These are phyloP conservation scores for Formica aserva DNA, from an alignment of 2,888 invertebrate species.

Conservation along the genomic window DNA sequence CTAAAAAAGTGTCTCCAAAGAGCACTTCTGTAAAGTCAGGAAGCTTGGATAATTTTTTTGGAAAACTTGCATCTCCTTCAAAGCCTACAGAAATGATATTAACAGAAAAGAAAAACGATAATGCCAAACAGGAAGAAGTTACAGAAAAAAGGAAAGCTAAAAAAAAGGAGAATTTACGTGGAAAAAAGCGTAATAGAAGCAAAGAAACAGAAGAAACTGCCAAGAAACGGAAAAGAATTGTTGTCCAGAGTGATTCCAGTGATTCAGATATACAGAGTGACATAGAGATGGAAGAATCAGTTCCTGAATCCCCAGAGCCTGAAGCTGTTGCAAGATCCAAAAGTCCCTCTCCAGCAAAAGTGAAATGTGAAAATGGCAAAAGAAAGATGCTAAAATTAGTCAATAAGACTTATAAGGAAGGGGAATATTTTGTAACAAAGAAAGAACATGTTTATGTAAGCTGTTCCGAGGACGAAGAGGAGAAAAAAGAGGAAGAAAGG, in stretches of 20 bases:
- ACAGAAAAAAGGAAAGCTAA: conserved; percentile 35
- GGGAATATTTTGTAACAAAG: conserved; percentile 83
- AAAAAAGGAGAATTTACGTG: conserved; percentile 65
- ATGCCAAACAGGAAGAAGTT: background rate
- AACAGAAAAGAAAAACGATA: conserved; percentile 19
- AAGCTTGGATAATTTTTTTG: conserved; percentile 50
- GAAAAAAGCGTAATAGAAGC: conserved; percentile 78
- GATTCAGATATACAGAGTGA: conserved; percentile 71
- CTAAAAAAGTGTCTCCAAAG: conserved; percentile 43
- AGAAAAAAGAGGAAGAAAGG: conserved; percentile 47
- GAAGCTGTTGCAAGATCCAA: conserved; percentile 52
- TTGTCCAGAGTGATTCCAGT: conserved; percentile 78
- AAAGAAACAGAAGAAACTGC: conserved; percentile 53
- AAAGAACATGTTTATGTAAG: conserved; percentile 83
- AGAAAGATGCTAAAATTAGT: conserved; percentile 81
- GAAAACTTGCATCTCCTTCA: conserved; percentile 28
- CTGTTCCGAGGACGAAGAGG: conserved; percentile 80
- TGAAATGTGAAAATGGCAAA: conserved; percentile 76
- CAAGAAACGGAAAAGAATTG: conserved; percentile 81
- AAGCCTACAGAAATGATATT: conserved; percentile 23
- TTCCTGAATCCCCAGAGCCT: conserved; percentile 43
- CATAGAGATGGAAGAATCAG: conserved; percentile 54
- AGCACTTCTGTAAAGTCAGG: conserved; percentile 34
- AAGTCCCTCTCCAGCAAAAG: conserved; percentile 78
- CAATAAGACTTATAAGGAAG: conserved; percentile 83